phyloP scores from a whole-genome alignment of 2,113 vertebrate genomes.

The Sebastes schlegelii region DNA sequence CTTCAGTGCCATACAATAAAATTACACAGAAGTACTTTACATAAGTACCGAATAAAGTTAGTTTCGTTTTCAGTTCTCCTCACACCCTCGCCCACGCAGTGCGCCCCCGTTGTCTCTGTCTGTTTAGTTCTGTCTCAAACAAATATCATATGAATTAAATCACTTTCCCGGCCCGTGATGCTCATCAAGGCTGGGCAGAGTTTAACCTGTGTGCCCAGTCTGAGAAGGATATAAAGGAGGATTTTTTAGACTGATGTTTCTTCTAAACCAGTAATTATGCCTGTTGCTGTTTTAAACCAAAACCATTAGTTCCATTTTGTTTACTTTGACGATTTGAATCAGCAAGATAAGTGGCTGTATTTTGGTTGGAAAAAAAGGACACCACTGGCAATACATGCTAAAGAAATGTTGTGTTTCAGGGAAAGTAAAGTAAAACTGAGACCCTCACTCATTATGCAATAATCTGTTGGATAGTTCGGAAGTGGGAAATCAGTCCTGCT shows the following conservation, averaged over 20 bases:
- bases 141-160: neutral
- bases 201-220: neutral
- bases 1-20: neutral
- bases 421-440: conserved; percentile 31
- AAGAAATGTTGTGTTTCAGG: conserved; percentile 22
- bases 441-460: conserved; percentile 15
- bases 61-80: conserved; percentile 40
- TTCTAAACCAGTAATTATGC: neutral
- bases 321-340: too few species aligned
- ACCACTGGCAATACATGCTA: neutral
- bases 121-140: neutral
- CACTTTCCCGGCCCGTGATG: neutral
- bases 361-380: neutral
- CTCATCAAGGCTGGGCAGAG: neutral
- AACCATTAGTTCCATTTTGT: too few species aligned
- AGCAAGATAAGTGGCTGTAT: neutral
- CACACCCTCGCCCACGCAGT: conserved; percentile 11
- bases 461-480: conserved; percentile 25
- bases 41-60: conserved; percentile 35
- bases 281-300: neutral
- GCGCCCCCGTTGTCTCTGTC: neutral
- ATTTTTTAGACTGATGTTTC: neutral
- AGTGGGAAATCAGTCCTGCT: conserved; percentile 46
- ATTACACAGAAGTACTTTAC: conserved; percentile 31
- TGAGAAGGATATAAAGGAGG: too few species aligned